A percentile compares a stretch with the other conserved stretches of the same genome.
These are phyloP conservation scores for Blastobasis adustella DNA, from an alignment of 2,888 invertebrate species.

Conservation along the genomic window DNA sequence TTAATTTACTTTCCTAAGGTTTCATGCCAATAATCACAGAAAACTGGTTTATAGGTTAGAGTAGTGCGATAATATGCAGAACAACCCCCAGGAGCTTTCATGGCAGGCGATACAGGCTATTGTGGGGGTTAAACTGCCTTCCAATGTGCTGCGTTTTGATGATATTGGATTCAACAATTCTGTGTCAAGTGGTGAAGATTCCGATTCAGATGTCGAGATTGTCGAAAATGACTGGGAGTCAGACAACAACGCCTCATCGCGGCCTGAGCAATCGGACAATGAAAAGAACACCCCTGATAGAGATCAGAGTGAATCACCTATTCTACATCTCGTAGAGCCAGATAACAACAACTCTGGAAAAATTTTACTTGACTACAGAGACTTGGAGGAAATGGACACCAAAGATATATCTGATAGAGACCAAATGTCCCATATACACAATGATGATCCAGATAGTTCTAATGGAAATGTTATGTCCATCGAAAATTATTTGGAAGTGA, in stretches of 20 bases:
- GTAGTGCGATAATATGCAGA: constrained; percentile 75
- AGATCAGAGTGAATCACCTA: constrained; percentile 61
- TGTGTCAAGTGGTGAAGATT: constrained; percentile 63
- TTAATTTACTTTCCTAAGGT: constrained; percentile 20
- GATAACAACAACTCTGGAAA: constrained; percentile 64
- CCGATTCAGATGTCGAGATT: constrained; percentile 71
- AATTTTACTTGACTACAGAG: constrained; percentile 58
- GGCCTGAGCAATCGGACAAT: constrained; percentile 65
- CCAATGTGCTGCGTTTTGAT: constrained; percentile 70
- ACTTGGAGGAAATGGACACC: constrained; percentile 55
- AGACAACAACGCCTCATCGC: constrained; percentile 63
- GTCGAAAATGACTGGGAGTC: constrained; percentile 71
- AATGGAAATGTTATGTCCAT: constrained; percentile 70
- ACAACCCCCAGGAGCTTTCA: constrained; percentile 76
- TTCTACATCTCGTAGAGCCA: constrained; percentile 63
- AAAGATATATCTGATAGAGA: constrained; percentile 57
- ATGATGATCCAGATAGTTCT: constrained; percentile 63
- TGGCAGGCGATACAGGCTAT: constrained; percentile 75
- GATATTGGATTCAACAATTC: constrained; percentile 70
- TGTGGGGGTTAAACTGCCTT: constrained; percentile 72
- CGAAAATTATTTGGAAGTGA: constrained; percentile 71
- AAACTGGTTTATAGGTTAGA: constrained; percentile 74
- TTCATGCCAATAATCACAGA: constrained; percentile 52
- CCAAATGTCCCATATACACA: constrained; percentile 44
- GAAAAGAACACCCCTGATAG: constrained; percentile 62